phyloP scores from a whole-genome alignment of 2,888 invertebrate species.

The Diarsia rubi region DNA sequence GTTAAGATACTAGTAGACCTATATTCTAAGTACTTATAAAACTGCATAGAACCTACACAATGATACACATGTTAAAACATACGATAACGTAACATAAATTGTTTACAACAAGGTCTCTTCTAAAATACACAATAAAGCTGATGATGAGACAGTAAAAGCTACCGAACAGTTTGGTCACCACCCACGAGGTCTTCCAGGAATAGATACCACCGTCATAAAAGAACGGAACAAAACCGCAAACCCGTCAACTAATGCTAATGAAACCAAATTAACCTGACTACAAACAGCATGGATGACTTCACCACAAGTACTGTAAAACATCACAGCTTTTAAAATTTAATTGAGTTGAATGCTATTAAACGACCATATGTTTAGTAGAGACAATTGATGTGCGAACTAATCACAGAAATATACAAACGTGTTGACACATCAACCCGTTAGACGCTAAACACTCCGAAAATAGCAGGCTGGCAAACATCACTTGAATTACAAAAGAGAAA shows the following conservation, averaged over 20 bases:
- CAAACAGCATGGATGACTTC: constrained; percentile 77
- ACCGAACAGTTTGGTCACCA: constrained; percentile 77
- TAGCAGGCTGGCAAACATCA: constrained; percentile 78
- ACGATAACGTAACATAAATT: constrained; percentile 58
- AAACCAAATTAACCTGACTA: constrained; percentile 79
- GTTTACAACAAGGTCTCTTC: constrained; percentile 67
- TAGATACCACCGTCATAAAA: constrained; percentile 83
- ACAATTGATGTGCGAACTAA: constrained; percentile 59
- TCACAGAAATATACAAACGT: constrained; percentile 66
- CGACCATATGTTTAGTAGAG: constrained; percentile 43
- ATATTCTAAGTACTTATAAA: constrained; percentile 33
- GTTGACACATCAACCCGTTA: constrained; percentile 76
- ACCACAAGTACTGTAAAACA: constrained; percentile 58
- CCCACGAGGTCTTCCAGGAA: constrained; percentile 82
- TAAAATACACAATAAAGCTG: constrained; percentile 76
- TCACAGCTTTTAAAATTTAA: constrained; percentile 51
- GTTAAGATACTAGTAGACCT: constrained; percentile 17
- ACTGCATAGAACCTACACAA: constrained; percentile 4
- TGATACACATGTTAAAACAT: constrained; percentile 16
- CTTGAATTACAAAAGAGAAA: constrained; percentile 74
- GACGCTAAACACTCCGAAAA: constrained; percentile 79
- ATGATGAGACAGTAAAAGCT: constrained; percentile 80
- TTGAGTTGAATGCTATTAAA: constrained; percentile 53
- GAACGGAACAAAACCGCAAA: constrained; percentile 81
- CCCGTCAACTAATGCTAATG: constrained; percentile 79